These are phyloP conservation scores for Labeo rohita DNA, from an alignment of 2,113 vertebrate genomes.

Conservation along the genomic window DNA sequence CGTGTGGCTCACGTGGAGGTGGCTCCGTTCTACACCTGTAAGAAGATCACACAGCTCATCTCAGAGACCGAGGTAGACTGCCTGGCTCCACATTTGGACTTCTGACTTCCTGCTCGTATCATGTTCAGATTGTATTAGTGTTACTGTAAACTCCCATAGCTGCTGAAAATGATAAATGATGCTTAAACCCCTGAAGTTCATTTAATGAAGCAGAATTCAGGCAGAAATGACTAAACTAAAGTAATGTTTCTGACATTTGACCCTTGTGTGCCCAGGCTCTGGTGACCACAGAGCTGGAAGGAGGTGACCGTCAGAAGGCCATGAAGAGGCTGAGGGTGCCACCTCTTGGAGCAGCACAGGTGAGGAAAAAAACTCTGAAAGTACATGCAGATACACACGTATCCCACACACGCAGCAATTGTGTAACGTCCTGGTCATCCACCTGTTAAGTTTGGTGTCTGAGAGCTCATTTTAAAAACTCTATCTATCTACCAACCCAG, in stretches of 20 bases:
- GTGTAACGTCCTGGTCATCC: neutral
- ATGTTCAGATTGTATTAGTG: neutral
- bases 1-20: conserved; percentile 95
- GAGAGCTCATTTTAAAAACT: too few species aligned
- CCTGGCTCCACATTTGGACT: neutral
- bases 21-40: conserved; percentile 97
- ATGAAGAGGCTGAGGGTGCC: conserved; percentile 98
- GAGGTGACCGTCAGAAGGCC: conserved; percentile 95
- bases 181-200: neutral
- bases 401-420: neutral
- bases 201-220: neutral
- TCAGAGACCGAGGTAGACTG: conserved; percentile 92
- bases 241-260: neutral
- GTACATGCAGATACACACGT: neutral
- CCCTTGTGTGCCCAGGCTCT: conserved; percentile 78
- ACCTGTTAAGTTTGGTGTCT: too few species aligned
- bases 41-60: conserved; percentile 98
- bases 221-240: neutral
- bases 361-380: conserved; percentile 60
- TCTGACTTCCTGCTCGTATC: neutral
- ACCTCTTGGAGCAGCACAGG: conserved; percentile 97
- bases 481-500: too few species aligned
- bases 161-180: neutral
- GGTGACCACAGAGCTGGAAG: conserved; percentile 95
- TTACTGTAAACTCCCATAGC: neutral